Evolutionary conservation across 2,113 vertebrate species (phyloP), one percentile per base, ranked within the genome.

Genomic region (Tachuris rubrigastra): DNA sequence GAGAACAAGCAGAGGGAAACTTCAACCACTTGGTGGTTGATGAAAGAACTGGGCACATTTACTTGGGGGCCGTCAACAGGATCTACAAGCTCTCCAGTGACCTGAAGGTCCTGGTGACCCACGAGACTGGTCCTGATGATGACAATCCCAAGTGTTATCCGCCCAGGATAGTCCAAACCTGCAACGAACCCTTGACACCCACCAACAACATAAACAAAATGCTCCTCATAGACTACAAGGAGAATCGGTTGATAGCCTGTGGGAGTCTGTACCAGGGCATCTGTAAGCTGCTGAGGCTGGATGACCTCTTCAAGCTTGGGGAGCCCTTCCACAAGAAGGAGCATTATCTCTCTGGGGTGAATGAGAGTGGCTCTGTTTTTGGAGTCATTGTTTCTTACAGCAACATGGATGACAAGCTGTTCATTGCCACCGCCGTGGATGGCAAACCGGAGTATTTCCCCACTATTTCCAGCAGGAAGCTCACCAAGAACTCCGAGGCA

Each of bases 131-230:
- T 69, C 99, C 99, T 3, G 99, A 99, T 3, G 99, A 99, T n/a
- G 99, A 99, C 96, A 99, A 99, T 96, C 99, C 99, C 74, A 99
- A 99, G 94, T 99, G 99, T 95, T 99, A 99, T 91, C 99, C 99
- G 8, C 99, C 99, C 19, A 99, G 98, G 82, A 99, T 99, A 6
- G 99, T 99, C 55, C 99, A 99, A 97, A 99, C 99, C 9, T 99
- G 99, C 98, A 98, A 98, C 0, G 99, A 99, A 89, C 99, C 98
- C 9, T 97, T 99, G 86, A 98, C 98, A 0, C 98, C 98, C 93
- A 99, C 99, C 85, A 99, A 99, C 98, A 99, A 99, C 39, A 98
- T 99, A 90, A 99, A 99, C 97, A 99, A 99, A 96, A 99, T 99
- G 99, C 98, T 99, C 77, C 98, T 99, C 80, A 99, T 99, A 95